These are phyloP conservation scores for Philaethria dido DNA, from an alignment of 2,888 invertebrate species.

Conservation along the genomic window DNA sequence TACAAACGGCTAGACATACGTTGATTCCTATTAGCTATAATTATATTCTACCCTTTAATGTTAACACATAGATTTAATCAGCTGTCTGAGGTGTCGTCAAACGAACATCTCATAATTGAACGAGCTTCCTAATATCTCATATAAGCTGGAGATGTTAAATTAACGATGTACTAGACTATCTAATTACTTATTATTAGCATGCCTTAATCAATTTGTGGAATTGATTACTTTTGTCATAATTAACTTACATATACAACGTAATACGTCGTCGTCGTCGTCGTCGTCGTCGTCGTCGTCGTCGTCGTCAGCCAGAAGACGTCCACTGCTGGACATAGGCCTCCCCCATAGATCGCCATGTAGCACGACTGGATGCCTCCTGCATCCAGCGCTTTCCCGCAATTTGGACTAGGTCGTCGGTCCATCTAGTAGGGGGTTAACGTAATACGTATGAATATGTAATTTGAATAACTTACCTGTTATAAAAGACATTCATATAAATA, in stretches of 20 bases:
- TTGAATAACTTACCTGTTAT: background rate
- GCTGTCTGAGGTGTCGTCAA: constrained; percentile 30
- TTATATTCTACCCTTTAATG: constrained; percentile 26
- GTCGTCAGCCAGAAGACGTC: no score
- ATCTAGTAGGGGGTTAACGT: no score
- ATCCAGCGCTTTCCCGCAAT: no score
- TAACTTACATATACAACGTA: background rate
- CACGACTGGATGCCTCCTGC: no score
- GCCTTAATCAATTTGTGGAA: constrained; percentile 6
- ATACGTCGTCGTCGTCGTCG: no score
- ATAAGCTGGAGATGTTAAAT: constrained; percentile 8
- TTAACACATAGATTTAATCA: constrained; percentile 37
- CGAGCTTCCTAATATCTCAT: constrained; percentile 14
- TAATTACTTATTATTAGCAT: constrained; percentile 18
- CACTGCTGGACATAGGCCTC: no score
- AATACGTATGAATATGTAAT: background rate
- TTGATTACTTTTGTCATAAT: constrained; percentile 15
- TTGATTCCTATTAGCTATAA: constrained; percentile 21
- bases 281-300: no score
- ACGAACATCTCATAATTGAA: constrained; percentile 24
- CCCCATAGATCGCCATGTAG: no score
- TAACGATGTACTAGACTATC: background rate
- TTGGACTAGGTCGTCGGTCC: no score
- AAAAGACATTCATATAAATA: background rate
- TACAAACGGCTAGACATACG: background rate